These are phyloP conservation scores for Sminthurinus signatus DNA, from an alignment of 1,140 invertebrate genomes.

Conservation along the genomic window DNA sequence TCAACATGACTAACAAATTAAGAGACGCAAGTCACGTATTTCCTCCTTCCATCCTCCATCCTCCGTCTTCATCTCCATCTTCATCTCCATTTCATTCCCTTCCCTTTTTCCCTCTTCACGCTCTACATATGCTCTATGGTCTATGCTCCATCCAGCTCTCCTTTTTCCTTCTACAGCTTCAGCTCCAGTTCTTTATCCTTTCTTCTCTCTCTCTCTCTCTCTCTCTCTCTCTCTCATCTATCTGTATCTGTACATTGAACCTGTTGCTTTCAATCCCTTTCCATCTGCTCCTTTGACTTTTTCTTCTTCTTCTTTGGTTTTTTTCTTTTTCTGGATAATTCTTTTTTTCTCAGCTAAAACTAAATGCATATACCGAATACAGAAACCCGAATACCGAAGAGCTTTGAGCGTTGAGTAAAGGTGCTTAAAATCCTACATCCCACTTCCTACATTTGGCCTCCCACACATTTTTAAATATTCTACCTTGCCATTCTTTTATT, in stretches of 20 bases:
- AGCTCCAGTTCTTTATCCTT: neutral
- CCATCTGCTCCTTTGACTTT: no score
- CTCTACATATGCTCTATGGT: neutral
- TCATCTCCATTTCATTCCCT: neutral
- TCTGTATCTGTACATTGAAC: neutral
- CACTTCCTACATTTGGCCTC: no score
- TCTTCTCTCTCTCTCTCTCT: conserved; percentile 1
- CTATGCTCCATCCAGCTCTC: neutral
- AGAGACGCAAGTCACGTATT: conserved; percentile 3
- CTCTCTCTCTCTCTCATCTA: neutral
- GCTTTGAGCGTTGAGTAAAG: no score
- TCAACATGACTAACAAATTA: conserved; percentile 8
- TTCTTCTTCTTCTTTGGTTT: no score
- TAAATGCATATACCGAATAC: no score
- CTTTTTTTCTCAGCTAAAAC: no score
- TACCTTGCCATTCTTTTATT: no score
- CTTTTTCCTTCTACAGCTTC: neutral
- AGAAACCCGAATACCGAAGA: no score
- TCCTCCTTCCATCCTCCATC: neutral
- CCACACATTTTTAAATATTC: no score
- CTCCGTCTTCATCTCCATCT: neutral
- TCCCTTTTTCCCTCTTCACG: neutral
- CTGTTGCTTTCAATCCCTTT: neutral
- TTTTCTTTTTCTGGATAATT: no score
- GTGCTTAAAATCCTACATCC: no score